Evolutionary conservation across 1,140 invertebrate genomes (phyloP).

Genomic region (Drosophila sturtevanti): DNA sequence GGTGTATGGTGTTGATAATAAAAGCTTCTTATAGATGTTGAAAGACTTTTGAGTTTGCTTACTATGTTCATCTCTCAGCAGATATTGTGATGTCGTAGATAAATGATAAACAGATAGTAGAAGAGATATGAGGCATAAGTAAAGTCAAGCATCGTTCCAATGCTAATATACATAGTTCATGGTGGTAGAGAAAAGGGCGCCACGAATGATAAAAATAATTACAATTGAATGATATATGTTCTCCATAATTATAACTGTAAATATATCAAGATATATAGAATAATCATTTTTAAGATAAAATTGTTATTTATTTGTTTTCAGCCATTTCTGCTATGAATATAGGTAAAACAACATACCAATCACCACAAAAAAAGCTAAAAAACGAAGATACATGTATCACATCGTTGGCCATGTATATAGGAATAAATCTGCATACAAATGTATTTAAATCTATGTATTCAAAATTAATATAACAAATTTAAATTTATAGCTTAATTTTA

Average conservation of each 20-base stretch:
- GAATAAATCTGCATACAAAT: no score
- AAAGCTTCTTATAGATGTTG: constrained; percentile 67
- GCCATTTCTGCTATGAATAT: constrained; percentile 73
- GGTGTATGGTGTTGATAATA: constrained; percentile 4
- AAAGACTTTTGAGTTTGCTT: constrained; percentile 53
- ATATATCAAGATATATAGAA: no score
- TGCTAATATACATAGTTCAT: constrained; percentile 63
- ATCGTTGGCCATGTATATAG: constrained; percentile 62
- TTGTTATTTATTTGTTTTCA: constrained; percentile 44
- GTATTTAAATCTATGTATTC: no score
- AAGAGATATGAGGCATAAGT: constrained; percentile 52
- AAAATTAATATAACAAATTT: no score
- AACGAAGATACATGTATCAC: constrained; percentile 74
- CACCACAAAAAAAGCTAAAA: constrained; percentile 75
- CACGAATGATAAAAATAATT: constrained; percentile 51
- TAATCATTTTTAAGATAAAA: no score
- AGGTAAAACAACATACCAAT: constrained; percentile 62
- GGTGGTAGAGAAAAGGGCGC: constrained; percentile 63
- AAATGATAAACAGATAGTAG: constrained; percentile 54
- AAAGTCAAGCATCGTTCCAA: constrained; percentile 60
- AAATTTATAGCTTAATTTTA: no score
- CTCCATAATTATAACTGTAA: no score
- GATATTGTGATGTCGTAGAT: constrained; percentile 55
- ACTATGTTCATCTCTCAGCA: constrained; percentile 47
- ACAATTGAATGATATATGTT: no score